Evolutionary conservation across 1,140 invertebrate genomes (phyloP), one percentile per base, ranked within the genome.

Genomic region (Caenorhabditis tropicalis): DNA sequence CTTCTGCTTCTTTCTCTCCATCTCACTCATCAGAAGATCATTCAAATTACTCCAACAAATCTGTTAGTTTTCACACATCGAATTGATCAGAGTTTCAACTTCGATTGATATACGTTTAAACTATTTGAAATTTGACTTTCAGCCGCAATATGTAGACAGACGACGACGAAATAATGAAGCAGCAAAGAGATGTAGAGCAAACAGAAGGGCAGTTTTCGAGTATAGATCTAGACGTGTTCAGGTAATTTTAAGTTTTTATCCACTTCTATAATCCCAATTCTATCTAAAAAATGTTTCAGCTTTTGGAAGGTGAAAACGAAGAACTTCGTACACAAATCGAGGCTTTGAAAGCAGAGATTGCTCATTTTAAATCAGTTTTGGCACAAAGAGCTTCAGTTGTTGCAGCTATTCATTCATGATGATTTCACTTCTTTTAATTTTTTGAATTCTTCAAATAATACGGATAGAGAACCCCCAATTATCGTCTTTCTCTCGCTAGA

Each of bases 151-250:
- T 51, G 88, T 89, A 81, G 89, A 90, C 53, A 87, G 89, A 33
- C 89, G 89, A 0, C 89, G 89, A 21, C 60, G 89, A 27, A 90
- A 90, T 79, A 90, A 90, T 33, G 89, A 90, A 85, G 89, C 89
- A 19, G 89, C 89, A 4, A 90, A 90, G 49, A 56, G 89, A 43
- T 90, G 89, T 81, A 83, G 89, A 27, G 89, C 89, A 12, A 90
- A 90, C 84, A 87, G 89, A 27, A 81, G 89, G 39, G 89, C 89
- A 12, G 89, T 91, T 36, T 90, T 91, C 58, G 89, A 90, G 60
- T 90, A 89, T 48, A 90, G 89, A 16, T 58, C 49, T 19, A 36
- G 82, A 79, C 58, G 82, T 31, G 82, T 83, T 70, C 82, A 83
- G 58, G 82, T 83, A 74, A 74, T 43, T 74, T 74, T 6, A 74